Conservation (phyloP, 1,140 invertebrate genomes). For the Conus ventricosus region DNA sequence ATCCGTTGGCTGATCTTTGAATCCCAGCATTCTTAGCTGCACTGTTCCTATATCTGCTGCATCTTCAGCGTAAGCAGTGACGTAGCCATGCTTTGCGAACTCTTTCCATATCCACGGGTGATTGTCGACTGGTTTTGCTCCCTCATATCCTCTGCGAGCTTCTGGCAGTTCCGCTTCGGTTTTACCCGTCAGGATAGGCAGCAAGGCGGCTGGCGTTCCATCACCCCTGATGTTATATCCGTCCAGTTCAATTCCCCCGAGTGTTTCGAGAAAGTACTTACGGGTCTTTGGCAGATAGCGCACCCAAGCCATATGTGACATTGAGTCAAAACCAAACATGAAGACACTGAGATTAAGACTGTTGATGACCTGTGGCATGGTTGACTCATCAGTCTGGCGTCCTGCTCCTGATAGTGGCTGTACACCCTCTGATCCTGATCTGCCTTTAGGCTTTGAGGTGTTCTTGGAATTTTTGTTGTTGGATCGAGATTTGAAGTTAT, state of each 20-base stretch:
- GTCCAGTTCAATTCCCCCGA: constrained; percentile 78
- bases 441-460: no score
- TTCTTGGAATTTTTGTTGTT: no score
- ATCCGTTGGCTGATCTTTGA: constrained; percentile 88
- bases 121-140: no score
- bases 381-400: background rate
- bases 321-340: constrained; percentile 93
- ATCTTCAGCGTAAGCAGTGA: constrained; percentile 90
- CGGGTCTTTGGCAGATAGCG: constrained; percentile 82
- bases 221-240: constrained; percentile 95
- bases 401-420: no score
- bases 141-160: no score
- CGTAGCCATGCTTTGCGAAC: constrained; percentile 78
- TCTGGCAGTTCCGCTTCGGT: constrained; percentile 79
- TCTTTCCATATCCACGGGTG: constrained; percentile 45
- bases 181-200: constrained; percentile 90
- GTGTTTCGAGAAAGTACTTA: no score
- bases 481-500: no score
- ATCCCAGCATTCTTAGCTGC: constrained; percentile 92
- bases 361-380: no score
- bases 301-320: constrained; percentile 90
- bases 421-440: no score
- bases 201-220: constrained; percentile 93
- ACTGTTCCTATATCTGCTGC: constrained; percentile 89
- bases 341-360: constrained; percentile 82